Base-by-base conservation (phyloP, 2,888 invertebrate genomes). In the Lasioglossum oenotherae region DNA sequence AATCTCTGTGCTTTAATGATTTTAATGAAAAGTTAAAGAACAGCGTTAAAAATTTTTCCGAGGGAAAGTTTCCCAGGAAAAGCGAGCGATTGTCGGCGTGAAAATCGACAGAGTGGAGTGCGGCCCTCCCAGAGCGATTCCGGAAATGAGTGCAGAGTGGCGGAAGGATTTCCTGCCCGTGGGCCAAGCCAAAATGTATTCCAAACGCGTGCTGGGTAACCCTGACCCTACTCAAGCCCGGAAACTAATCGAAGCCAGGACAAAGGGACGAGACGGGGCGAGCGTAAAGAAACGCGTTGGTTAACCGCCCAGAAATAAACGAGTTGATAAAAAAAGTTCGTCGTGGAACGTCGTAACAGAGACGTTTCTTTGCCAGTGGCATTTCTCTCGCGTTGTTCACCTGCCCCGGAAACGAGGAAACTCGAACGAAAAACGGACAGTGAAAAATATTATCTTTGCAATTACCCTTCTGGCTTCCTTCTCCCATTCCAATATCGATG, bases 181-280 rank as follows among this genome's bases (percentile, higher is more conserved):
- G 64, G 78, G 80, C 81, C 57, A n/a, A 14, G 16, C 64, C 79
- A 78, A 89, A 92, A 92, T 92, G 90, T 92, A 92, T 92, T 92
- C 92, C 80, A 38, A 74, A 46, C 88, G 88, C 91, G 92, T 92
- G 74, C 78, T 72, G 49, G 74, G 35, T 74, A 69, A 84, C 85
- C 88, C 77, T 86, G 85, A 90, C 86, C 89, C 81, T 79, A 82
- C 87, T 87, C 87, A 86, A 91, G 88, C 82, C 85, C 78, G 81
- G 80, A 84, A 88, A 87, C 89, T 88, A 86, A 90, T 91, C 90
- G 88, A 87, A 80, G 83, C 74, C 67, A n/a, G 88, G 84, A 91
- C 79, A 86, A 87, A 84, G 79, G 74, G 53, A 57, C 67, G 57
- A 78, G 31, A 35, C 78, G 46, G 57, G 46, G 73, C 74, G 78